Evolutionary conservation across 1,140 invertebrate species (phyloP), one percentile per base, ranked within the genome.

Genomic region (Chymomyza costata): DNA sequence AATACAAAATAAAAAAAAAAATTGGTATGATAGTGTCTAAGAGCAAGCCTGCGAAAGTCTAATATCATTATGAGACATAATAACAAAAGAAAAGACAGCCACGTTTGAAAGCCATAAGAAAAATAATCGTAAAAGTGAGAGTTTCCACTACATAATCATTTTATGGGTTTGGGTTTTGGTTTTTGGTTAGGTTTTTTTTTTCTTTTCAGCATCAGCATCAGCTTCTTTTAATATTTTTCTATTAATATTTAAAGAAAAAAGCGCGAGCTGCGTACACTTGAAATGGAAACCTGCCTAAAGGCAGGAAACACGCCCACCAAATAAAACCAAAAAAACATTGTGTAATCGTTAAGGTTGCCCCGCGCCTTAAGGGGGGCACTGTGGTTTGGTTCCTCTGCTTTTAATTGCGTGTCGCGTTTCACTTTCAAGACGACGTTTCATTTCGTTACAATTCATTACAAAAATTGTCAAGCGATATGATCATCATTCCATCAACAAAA

Each of bases 111-210:
- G 73, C 73, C 48, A 67, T 57, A 78, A 80, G 64, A 80, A 80
- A 80, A 80, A 80, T 80, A 80, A 73, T 80, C 73, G 60, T 80
- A 80, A 80, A 80, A 80, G 73, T 80, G 73, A 80, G 73, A 80
- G 73, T 80, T 80, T 80, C 63, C 71, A 78, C 71, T 80, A 59
- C 58, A 70, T 67, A 78, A 71, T 78, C 58, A 56, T 60, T 63
- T 66, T 61, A 62, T 48, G 10, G n/a, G n/a, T n/a, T n/a, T 49
- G 45, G 35, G 25, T 41, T 57, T 67, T 39, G 56, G 46, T 54
- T 58, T 65, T 60, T 47, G n/a, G 37, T 50, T 60, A 48, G 58
- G 43, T 31, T 54, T 50, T 49, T 55, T 51, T 55, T 60, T 18
- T 30, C 6, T 30, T 45, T 54, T 35, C 16, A n/a, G n/a, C n/a